A percentile compares a stretch with the other conserved stretches of the same genome.
Conservation (phyloP, 1,140 invertebrate genomes). For the Tetragonula clypearis region DNA sequence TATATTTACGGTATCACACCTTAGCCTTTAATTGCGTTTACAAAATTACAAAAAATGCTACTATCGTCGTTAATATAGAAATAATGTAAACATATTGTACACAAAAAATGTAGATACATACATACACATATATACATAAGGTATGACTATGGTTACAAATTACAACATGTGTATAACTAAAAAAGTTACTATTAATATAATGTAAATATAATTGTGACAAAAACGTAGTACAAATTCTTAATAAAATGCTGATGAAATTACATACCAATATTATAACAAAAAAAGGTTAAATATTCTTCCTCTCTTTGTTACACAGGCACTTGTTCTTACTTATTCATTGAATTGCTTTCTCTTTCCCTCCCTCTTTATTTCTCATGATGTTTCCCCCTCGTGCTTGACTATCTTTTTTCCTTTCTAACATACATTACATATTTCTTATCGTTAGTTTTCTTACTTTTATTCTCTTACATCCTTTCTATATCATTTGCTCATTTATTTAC, state of each 20-base stretch:
- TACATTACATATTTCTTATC: not conserved
- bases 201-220: not conserved
- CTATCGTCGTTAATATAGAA: not conserved
- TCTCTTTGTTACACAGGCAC: constrained; percentile 7
- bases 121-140: not conserved
- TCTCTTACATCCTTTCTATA: not conserved
- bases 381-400: not conserved
- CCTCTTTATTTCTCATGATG: not conserved
- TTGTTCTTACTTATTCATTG: constrained; percentile 15
- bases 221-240: not conserved
- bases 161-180: not conserved
- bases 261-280: constrained; percentile 5
- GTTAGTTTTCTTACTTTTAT: not conserved
- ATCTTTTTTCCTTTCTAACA: not conserved
- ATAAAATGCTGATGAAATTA: not conserved
- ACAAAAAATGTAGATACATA: not conserved
- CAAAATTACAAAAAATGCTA: not conserved
- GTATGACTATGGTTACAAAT: constrained; percentile 12
- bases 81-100: not conserved
- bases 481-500: not conserved
- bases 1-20: not conserved
- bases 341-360: not conserved
- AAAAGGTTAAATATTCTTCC: constrained; percentile 6
- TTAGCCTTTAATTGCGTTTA: not conserved
- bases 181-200: not conserved